Base-by-base conservation (phyloP, 2,797 vertebrate species). In the Lacerta agilis region DNA sequence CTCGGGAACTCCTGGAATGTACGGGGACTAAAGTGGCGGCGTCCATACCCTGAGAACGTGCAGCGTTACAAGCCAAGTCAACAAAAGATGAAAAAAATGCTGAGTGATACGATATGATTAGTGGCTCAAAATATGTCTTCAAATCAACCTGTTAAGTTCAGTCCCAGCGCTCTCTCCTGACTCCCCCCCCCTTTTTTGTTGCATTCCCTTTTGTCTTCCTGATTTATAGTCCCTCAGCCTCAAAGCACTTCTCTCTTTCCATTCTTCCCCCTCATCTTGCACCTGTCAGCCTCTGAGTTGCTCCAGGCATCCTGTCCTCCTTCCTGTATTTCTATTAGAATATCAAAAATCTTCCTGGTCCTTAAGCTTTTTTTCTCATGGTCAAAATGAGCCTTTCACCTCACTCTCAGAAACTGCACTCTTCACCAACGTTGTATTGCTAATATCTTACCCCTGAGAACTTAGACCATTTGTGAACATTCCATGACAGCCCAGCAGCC, bases 1-100 rank as follows among this genome's bases (percentile, higher is more conserved):
- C 78, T 69, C 85, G 78, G 73, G 88, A 85, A 89, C 83, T 89
- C 58, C n/a, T 69, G 88, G 88, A 89, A 89, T 89, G 83, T 67
- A 29, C 7, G 8, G 20, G 69, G 66, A 78, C 43, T 38, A 58
- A 55, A 75, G 23, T 13, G 1, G 20, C 80, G 1, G 20, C 80
- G 69, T 49, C 58, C 43, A 45, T 41, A 58, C 20, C 25, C 11
- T 85, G 83, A 61, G 71, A 89, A 58, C 18, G 18, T 49, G 58
- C 3, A n/a, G 71, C 10, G 55, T 69, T 61, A 67, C 27, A 38
- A 17, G 61, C 9, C 38, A 49, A 64, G n/a, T 49, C 38, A 64
- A 67, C 58, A 67, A 8, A 55, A 81, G 43, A 55, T 4, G 38
- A 73, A 4, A 36, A 33, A 6, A 64, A 41, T 11, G 8, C 55